Conservation (phyloP, 1,140 invertebrate genomes). For the Popillia japonica region DNA sequence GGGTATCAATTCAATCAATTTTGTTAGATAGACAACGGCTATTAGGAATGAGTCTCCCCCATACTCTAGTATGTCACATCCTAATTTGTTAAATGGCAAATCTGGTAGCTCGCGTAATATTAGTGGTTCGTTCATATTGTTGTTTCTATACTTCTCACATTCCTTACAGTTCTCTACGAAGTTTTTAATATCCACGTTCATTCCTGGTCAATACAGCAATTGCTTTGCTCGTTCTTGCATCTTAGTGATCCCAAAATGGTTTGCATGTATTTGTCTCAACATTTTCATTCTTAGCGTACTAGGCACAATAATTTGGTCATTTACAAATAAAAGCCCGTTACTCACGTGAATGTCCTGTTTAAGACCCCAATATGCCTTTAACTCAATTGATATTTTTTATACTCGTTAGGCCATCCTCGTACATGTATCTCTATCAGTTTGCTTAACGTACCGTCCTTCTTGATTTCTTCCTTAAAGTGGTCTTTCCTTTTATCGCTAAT, state of each 20-base stretch:
- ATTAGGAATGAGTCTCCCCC: background rate
- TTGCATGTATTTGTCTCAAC: constrained; percentile 55
- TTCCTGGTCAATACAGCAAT: constrained; percentile 57
- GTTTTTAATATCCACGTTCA: constrained; percentile 56
- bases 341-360: background rate
- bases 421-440: background rate
- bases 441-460: background rate
- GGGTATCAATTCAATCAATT: too few species aligned
- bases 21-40: too few species aligned
- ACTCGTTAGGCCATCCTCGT: background rate
- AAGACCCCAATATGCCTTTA: constrained; percentile 38
- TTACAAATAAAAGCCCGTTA: constrained; percentile 45
- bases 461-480: background rate
- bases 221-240: constrained; percentile 55
- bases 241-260: constrained; percentile 51
- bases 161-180: constrained; percentile 48
- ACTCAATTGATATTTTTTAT: constrained; percentile 29
- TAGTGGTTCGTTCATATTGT: constrained; percentile 53
- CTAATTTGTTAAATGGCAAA: constrained; percentile 51
- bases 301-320: constrained; percentile 51
- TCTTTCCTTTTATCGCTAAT: background rate
- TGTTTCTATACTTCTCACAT: constrained; percentile 52
- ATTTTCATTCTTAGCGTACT: constrained; percentile 51
- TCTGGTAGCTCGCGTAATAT: constrained; percentile 49
- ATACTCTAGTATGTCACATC: constrained; percentile 44